Conservation (phyloP, 1,140 invertebrate genomes). For the Penaeus vannamei region DNA sequence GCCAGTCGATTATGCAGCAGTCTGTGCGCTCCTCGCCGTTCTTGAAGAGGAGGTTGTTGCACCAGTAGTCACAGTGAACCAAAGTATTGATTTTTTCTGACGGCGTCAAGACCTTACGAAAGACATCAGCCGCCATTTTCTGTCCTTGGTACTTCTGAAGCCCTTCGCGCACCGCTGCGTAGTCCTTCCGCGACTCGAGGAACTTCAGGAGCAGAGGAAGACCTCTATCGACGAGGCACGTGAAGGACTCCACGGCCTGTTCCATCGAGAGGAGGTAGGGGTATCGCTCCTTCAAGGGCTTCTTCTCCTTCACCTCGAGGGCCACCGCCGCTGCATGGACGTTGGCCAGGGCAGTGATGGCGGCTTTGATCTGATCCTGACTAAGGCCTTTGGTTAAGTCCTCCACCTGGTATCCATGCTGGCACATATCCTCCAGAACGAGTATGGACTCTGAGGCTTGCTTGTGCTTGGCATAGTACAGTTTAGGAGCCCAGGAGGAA, state of each 20-base stretch:
- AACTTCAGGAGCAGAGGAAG: conserved; percentile 55
- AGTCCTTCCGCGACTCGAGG: conserved; percentile 56
- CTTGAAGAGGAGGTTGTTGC: conserved; percentile 61
- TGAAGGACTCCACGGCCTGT: conserved; percentile 54
- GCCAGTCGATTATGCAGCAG: conserved; percentile 62
- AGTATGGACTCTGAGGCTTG: conserved; percentile 31
- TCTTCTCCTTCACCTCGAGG: conserved; percentile 43
- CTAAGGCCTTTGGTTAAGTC: conserved; percentile 54
- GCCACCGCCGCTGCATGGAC: conserved; percentile 46
- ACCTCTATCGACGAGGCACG: conserved; percentile 54
- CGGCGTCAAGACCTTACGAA: conserved; percentile 35
- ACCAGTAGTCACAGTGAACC: conserved; percentile 61
- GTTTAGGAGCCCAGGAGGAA: background rate
- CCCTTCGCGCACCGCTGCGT: conserved; percentile 37
- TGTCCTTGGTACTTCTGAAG: conserved; percentile 37
- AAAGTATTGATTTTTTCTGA: conserved; percentile 54
- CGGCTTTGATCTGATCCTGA: conserved; percentile 26
- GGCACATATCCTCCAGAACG: conserved; percentile 34
- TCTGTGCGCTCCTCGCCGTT: conserved; percentile 34
- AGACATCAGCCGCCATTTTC: conserved; percentile 2
- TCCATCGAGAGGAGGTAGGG: conserved; percentile 54
- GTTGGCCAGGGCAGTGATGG: conserved; percentile 38
- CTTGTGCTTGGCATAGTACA: conserved; percentile 40
- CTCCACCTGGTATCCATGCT: conserved; percentile 35
- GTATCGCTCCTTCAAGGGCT: conserved; percentile 40